A percentile compares a stretch with the other conserved stretches of the same genome.
Evolutionary conservation across 2,797 vertebrate species (phyloP).

Genomic region (Silurus aristotelis): DNA sequence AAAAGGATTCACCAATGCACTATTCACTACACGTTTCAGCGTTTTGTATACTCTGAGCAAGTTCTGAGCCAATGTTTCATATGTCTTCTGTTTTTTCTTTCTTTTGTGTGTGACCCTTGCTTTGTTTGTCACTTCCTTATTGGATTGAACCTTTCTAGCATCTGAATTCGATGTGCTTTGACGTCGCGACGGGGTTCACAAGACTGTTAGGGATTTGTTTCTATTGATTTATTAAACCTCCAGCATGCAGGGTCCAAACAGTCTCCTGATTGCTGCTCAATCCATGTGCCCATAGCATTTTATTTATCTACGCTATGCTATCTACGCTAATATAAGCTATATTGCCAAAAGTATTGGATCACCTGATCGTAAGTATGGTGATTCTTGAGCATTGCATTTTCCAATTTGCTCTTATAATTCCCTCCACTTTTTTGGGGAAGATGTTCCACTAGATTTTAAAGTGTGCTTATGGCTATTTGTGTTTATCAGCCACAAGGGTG

Average conservation of each 20-base stretch:
- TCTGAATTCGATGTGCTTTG: neutral
- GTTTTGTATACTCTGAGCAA: neutral
- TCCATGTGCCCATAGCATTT: neutral
- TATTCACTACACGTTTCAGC: neutral
- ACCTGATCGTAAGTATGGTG: no score
- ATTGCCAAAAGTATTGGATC: no score
- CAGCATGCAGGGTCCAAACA: neutral
- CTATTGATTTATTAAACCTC: conserved; percentile 2
- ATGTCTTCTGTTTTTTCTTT: neutral
- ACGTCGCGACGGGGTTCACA: neutral
- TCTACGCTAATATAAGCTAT: no score
- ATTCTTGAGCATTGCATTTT: no score
- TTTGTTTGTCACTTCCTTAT: neutral
- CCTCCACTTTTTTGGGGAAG: no score
- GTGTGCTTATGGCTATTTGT: no score
- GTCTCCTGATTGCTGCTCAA: neutral
- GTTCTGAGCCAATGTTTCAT: neutral
- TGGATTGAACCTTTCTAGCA: neutral
- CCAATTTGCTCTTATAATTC: no score
- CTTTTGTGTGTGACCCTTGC: neutral
- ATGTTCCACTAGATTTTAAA: no score
- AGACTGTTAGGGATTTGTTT: neutral
- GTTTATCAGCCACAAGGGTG: no score
- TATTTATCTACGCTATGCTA: neutral
- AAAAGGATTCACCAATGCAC: neutral